Evolutionary conservation across 2,888 invertebrate genomes (phyloP), one percentile per base, ranked within the genome.

Genomic region (Agonopterix alstromeriana): DNA sequence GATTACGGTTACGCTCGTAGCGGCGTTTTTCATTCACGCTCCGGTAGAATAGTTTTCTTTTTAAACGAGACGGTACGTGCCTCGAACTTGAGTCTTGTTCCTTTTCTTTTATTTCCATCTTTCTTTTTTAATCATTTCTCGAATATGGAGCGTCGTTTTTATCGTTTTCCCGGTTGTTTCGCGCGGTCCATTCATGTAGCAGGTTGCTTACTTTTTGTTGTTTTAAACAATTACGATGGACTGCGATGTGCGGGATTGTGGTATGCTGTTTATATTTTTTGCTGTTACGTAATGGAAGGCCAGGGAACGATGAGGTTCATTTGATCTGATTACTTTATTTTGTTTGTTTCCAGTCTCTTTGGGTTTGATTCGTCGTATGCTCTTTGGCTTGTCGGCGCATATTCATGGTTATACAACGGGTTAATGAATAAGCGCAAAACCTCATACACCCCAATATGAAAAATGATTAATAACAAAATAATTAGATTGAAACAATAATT

Each of bases 61-160:
- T 88, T 87, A 83, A 81, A 77, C 60, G 61, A 70, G 73, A 61
- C 72, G 73, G 79, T 82, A 84, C 86, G 85, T 86, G 86, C 83
- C 79, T 74, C 73, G 72, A 73, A 71, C 74, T 73, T 62, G 58
- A 56, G 58, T 64, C 66, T 70, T 61, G 60, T 57, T 70, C 71
- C 70, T 72, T 83, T 81, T 77, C 76, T 82, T 82, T 77, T 77
- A 67, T 73, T 76, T 74, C 65, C 53, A 52, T 72, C 67, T 75
- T 83, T 73, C 73, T 81, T 85, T 85, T 87, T 85, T 82, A 83
- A 87, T 86, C 84, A 85, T 86, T 85, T 87, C 85, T 82, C 86
- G 87, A 88, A 87, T 88, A 87, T 88, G 85, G 86, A 77, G 70
- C 82, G 79, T 77, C 76, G 75, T 84, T 84, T 83, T 84, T 86